A percentile compares a stretch with the other conserved stretches of the same genome.
phyloP scores from a whole-genome alignment of 2,888 invertebrate genomes.

The Euspilapteryx auroguttella region DNA sequence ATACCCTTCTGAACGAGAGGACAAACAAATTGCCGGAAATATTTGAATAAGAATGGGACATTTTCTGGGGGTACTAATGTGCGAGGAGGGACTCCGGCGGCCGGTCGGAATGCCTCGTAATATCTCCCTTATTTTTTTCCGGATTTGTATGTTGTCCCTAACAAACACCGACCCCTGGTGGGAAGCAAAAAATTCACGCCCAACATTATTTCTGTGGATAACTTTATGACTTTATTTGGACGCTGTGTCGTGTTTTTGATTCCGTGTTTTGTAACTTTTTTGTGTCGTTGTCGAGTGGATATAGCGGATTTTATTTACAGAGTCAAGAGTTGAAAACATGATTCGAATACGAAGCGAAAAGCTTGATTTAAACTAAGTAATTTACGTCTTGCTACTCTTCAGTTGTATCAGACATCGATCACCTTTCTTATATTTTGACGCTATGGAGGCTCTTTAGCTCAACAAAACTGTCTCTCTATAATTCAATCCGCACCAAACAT shows the following conservation, averaged over 20 bases:
- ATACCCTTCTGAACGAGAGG: conserved; percentile 36
- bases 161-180: conserved; percentile 38
- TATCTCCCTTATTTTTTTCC: conserved; percentile 57
- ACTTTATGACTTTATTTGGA: conserved; percentile 48
- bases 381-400: no score
- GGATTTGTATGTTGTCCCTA: conserved; percentile 48
- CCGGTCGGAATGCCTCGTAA: conserved; percentile 32
- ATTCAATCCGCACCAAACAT: no score
- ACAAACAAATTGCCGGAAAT: conserved; percentile 56
- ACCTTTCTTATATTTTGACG: no score
- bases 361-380: no score
- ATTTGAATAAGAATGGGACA: conserved; percentile 57
- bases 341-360: no score
- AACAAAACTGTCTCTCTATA: no score
- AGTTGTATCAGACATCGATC: no score
- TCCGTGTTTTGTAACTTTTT: no score
- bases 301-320: no score
- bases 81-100: conserved; percentile 32
- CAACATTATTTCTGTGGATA: conserved; percentile 42
- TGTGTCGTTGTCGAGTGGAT: no score
- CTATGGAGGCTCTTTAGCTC: no score
- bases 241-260: conserved; percentile 10
- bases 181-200: conserved; percentile 33
- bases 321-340: no score
- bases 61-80: conserved; percentile 48